These are phyloP conservation scores for Platygyra sinensis DNA, from an alignment of 64 coral and sea anemone genomes.

Conservation along the genomic window DNA sequence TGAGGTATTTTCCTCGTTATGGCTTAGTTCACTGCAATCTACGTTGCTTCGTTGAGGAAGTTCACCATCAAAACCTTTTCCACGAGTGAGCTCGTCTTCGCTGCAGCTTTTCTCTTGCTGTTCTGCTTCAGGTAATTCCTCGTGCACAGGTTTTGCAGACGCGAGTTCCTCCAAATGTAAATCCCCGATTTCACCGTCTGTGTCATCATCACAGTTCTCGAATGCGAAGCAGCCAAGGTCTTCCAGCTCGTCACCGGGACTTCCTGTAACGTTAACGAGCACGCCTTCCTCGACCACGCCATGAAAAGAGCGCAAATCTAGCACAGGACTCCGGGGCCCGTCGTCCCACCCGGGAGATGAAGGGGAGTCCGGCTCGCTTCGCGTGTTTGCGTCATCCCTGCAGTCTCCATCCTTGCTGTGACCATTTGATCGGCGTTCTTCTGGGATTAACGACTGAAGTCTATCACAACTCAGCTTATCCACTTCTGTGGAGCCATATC, in stretches of 20 bases:
- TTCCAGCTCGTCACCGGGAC: constrained; percentile 14
- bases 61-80: neutral
- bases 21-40: neutral
- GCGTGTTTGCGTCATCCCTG: neutral
- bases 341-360: constrained; percentile 20
- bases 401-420: neutral
- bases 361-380: constrained; percentile 21
- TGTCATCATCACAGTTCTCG: neutral
- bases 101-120: neutral
- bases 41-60: neutral
- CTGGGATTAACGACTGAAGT: constrained; percentile 4
- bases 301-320: constrained; percentile 1
- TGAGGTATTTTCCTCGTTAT: neutral
- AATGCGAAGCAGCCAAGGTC: neutral
- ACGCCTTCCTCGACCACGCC: constrained; percentile 29
- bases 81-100: neutral
- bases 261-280: constrained; percentile 27
- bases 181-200: neutral
- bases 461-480: constrained; percentile 1
- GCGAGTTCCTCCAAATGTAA: neutral
- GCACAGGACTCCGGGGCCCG: neutral
- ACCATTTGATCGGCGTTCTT: constrained; percentile 14
- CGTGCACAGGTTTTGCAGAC: neutral
- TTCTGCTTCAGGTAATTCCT: neutral
- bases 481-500: constrained; percentile 65